Evolutionary conservation across 2,797 vertebrate genomes (phyloP).

Genomic region (Discoglossus pictus): DNA sequence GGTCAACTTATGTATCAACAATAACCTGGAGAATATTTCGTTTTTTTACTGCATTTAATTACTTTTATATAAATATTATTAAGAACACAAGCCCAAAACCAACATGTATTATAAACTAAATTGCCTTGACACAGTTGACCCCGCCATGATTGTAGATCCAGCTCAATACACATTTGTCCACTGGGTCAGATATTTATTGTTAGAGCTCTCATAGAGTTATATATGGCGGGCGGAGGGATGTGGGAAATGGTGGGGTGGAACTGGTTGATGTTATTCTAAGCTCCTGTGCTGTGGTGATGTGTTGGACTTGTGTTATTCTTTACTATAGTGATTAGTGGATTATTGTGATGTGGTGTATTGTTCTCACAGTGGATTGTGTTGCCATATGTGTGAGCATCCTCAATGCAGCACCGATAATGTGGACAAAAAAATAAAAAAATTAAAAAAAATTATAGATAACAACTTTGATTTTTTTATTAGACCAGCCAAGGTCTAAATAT

Average conservation of each 20-base stretch:
- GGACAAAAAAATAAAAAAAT: too few species aligned
- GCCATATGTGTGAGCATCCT: constrained; percentile 27
- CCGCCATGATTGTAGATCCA: too few species aligned
- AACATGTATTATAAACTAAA: too few species aligned
- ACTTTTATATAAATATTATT: too few species aligned
- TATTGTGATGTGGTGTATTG: constrained; percentile 29
- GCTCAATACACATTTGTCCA: background rate
- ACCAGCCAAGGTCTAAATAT: too few species aligned
- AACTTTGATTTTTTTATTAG: too few species aligned
- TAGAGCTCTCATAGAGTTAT: constrained; percentile 5
- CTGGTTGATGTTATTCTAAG: constrained; percentile 10
- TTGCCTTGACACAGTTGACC: too few species aligned
- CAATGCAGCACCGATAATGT: constrained; percentile 37
- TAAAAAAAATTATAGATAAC: too few species aligned
- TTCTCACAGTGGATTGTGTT: constrained; percentile 24
- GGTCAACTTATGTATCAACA: too few species aligned
- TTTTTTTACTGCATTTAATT: too few species aligned
- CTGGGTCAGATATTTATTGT: background rate
- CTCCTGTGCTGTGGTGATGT: constrained; percentile 22
- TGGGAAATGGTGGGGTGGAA: background rate
- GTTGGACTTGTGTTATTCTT: constrained; percentile 22
- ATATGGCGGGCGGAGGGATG: background rate
- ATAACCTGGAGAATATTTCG: too few species aligned
- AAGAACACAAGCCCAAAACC: too few species aligned
- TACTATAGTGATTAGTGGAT: constrained; percentile 17